Evolutionary conservation across 92 coral and sea anemone species (phyloP), one percentile per base, ranked within the genome.

Genomic region (Porites cylindrica): DNA sequence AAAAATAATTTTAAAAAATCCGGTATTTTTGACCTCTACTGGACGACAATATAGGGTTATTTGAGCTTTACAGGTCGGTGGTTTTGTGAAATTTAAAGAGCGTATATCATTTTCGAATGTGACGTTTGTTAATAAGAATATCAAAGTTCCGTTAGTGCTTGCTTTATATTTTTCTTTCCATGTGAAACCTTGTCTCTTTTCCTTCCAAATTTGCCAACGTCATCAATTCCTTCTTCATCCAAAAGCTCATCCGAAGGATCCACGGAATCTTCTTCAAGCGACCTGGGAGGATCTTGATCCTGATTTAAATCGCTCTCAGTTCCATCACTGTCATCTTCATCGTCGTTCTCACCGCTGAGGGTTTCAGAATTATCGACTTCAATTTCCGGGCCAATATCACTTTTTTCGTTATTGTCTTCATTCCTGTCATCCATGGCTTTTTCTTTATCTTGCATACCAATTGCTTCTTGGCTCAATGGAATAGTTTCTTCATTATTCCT

Each of bases 221-320:
- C 87, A 19, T 65, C 74, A 64, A 83, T 83, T 83, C 80, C 87
- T 63, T 83, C 73, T 16, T 74, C 80, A 26, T 83, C 75, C 65
- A 83, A 29, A n/a, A 73, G 17, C 19, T 73, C 66, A 2, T 83
- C 87, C 18, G 73, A 59, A 4, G 87, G 72, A 9, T 64, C 87
- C 20, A 47, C 26, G 2, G 51, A 59, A 9, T 62, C 7, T 23
- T 75, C 80, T 16, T 63, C 51, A 13, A 83, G 47, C 6, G 47
- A 61, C 62, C 29, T 50, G 23, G 51, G 65, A 29, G 23, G 24
- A 2, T 24, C 20, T 66, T 21, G 66, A 61, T 18, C 18, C n/a
- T 19, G 23, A 24, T 20, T 19, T 63, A 62, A 59, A 23, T 64
- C 32, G 58, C 6, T 43, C 32, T 14, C 14, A 8, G 58, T 21